Base-by-base conservation (phyloP, 2,113 vertebrate genomes). In the Illadopsis cleaveri region DNA sequence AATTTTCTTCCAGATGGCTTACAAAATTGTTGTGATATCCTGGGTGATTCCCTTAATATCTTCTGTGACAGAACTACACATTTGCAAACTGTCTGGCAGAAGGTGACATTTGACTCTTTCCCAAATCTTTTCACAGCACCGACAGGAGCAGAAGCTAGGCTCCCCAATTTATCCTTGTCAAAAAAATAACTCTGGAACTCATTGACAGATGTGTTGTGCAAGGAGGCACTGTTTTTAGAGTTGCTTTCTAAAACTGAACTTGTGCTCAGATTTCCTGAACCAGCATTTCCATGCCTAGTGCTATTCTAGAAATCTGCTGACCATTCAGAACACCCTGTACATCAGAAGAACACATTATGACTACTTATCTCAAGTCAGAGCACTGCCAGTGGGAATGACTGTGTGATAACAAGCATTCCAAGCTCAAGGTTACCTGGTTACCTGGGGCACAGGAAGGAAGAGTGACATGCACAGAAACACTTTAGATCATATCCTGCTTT, bases 41-140 rank as follows among this genome's bases (percentile, higher is more conserved):
- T 71, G 68, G 56, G 70, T 79, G 84, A 87, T 95, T 94, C 86
- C 73, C 65, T 92, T 92, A 82, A 70, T 93, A 84, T 81, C 90
- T 73, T 40, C 82, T 65, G 30, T 78, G 84, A 86, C 78, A 91
- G 77, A 91, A 40, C 62, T 86, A 53, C 44, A 5, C 65, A 21
- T 80, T 90, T 73, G 60, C 71, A 58, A 89, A 80, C 40, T 64
- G 24, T 80, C 73, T 93, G 87, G 92, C 92, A 96, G 91, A 85
- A 90, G 60, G 83, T 75, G 89, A 86, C 79, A 54, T 94, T 53
- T 78, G 81, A 87, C 89, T 90, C 42, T 64, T 30, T 94, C 57
- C 44, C 53, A 40, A 66, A 94, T 64, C n/a, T 78, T 93, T 94
- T 61, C 44, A 24, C 71, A 81, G 50, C 27, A 38, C 8, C 90